phyloP scores from a whole-genome alignment of 2,888 invertebrate species.

The Andricus quercusramuli region DNA sequence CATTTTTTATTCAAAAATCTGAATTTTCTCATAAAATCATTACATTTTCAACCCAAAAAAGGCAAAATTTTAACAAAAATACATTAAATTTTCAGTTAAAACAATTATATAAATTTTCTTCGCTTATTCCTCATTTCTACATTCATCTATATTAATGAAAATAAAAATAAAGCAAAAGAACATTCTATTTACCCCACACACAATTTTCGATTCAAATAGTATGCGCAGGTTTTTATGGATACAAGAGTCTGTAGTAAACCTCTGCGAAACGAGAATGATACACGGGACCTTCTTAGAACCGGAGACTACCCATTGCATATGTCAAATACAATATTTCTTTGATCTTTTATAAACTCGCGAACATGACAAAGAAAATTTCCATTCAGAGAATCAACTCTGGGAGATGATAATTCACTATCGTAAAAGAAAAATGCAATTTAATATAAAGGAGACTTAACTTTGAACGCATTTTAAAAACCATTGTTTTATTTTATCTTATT shows the following conservation, averaged over 20 bases:
- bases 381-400: neutral
- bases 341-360: neutral
- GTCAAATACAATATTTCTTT: neutral
- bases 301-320: neutral
- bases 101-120: too few species aligned
- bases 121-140: neutral
- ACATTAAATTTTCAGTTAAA: too few species aligned
- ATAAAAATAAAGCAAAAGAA: neutral
- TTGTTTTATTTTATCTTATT: neutral
- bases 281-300: neutral
- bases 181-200: neutral
- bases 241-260: neutral
- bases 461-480: neutral
- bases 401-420: neutral
- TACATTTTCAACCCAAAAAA: too few species aligned
- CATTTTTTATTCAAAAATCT: too few species aligned
- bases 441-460: neutral
- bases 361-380: neutral
- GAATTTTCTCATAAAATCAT: too few species aligned
- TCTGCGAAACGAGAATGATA: slow-evolving; percentile 1
- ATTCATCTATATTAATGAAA: neutral
- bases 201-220: slow-evolving; percentile 7
- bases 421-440: neutral
- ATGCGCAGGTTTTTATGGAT: neutral
- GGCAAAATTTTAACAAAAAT: too few species aligned